phyloP scores from a whole-genome alignment of 2,888 invertebrate species.

The Pherbina coryleti region DNA sequence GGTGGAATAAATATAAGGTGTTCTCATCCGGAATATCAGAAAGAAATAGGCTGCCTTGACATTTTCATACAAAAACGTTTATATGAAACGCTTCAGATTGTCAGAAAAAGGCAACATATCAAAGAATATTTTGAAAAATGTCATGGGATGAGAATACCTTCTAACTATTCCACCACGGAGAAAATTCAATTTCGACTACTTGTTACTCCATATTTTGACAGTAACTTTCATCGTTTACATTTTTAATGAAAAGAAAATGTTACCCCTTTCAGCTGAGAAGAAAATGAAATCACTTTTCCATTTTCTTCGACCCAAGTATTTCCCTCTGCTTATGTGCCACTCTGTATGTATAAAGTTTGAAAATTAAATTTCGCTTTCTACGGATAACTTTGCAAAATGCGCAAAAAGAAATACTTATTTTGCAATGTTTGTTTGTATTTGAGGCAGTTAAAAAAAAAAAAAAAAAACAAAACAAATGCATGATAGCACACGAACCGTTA shows the following conservation, averaged over 20 bases:
- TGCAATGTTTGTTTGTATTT: conserved; percentile 8
- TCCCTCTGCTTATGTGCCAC: too few relatives aligned
- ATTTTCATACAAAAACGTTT: too few relatives aligned
- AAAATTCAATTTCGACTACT: not conserved
- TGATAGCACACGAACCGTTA: conserved; percentile 16
- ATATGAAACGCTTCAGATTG: too few relatives aligned
- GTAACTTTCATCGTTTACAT: too few relatives aligned
- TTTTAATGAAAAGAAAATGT: too few relatives aligned
- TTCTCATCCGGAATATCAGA: too few relatives aligned
- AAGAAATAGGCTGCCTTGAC: too few relatives aligned
- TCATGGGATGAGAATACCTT: too few relatives aligned
- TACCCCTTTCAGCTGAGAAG: not conserved
- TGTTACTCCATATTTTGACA: not conserved
- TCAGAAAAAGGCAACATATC: too few relatives aligned
- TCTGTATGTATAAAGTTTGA: conserved; percentile 2
- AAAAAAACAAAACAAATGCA: not conserved
- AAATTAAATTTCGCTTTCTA: conserved; percentile 42
- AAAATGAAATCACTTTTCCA: conserved; percentile 3
- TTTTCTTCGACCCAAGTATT: not conserved
- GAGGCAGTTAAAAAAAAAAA: not conserved
- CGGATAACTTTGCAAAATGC: conserved; percentile 28
- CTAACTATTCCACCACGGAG: too few relatives aligned
- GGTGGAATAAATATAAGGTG: too few relatives aligned
- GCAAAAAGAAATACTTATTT: conserved; percentile 36
- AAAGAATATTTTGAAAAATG: too few relatives aligned